phyloP scores from a whole-genome alignment of 2,113 vertebrate genomes.

The Peromyscus californicus region DNA sequence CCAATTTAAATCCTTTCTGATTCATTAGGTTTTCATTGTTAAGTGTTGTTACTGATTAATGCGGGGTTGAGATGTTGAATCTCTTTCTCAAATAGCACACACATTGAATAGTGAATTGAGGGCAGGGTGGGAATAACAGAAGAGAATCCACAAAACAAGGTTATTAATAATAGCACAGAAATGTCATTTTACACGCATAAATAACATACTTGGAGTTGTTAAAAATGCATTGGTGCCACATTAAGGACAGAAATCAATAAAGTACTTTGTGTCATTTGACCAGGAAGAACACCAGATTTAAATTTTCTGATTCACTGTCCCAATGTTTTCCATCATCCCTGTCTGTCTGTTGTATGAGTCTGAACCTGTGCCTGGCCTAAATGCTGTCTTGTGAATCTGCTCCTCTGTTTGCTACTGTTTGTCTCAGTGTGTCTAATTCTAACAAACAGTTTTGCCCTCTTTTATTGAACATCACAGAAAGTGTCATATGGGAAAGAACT shows the following conservation, averaged over 20 bases:
- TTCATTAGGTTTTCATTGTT: slow-evolving; percentile 64
- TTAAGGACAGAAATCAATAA: neutral
- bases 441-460: neutral
- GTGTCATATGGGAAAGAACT: neutral
- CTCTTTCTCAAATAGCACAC: slow-evolving; percentile 15
- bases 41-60: slow-evolving; percentile 55
- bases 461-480: neutral
- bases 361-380: neutral
- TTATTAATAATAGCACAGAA: neutral
- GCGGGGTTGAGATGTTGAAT: neutral
- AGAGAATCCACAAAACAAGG: neutral
- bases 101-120: slow-evolving; percentile 30
- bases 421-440: neutral
- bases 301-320: neutral
- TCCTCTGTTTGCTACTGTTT: no score
- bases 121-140: neutral
- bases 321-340: neutral
- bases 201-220: neutral
- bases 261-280: neutral
- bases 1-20: slow-evolving; percentile 65
- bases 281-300: neutral
- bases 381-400: neutral
- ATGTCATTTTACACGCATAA: neutral
- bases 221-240: neutral
- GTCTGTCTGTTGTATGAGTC: neutral